Evolutionary conservation across 2,113 vertebrate genomes (phyloP), one percentile per base, ranked within the genome.

Genomic region (Chaetodon auriga): DNA sequence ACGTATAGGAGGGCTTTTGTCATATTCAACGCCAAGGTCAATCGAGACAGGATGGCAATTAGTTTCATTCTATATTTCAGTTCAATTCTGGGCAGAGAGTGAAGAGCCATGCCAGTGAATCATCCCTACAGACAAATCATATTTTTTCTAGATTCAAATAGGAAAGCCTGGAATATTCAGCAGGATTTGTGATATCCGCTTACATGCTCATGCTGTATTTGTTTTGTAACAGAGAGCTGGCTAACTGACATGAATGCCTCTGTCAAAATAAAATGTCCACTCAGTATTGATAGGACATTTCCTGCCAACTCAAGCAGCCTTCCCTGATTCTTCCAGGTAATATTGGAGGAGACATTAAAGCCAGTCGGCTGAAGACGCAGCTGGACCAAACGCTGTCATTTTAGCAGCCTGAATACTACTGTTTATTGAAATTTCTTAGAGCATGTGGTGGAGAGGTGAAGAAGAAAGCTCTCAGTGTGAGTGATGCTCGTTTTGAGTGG

Each of bases 1-100:
- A 72, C 9, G 25, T 35, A 25, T 25, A 49, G 46, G 46, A 58
- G 21, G 53, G 49, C 23, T 62, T 74, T 38, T 18, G n/a, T 73
- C 75, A 81, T 61, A 54, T 84, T 81, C 60, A 70, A 66, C 64
- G 87, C 86, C 92, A 92, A 93, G 90, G 91, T 92, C 91, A 92
- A 81, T 58, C 48, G 19, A 55, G 51, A 75, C 48, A 43, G 43
- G 68, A 23, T 68, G 53, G 43, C 78, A 43, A 69, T 90, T 76
- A 68, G 62, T 81, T 77, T 68, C 5, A 74, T 23, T 51, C 15
- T 38, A 49, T 18, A 43, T 75, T 63, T 65, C 38, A 70, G 43
- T 77, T 66, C 38, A 70, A 48, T 77, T 66, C 75, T 57, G 64
- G 61, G 73, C 60, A 63, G 77, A 75, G 54, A 63, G 45, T 49